Evolutionary conservation across 2,797 vertebrate genomes (phyloP).

Genomic region (Schizopygopsis malacanthus): DNA sequence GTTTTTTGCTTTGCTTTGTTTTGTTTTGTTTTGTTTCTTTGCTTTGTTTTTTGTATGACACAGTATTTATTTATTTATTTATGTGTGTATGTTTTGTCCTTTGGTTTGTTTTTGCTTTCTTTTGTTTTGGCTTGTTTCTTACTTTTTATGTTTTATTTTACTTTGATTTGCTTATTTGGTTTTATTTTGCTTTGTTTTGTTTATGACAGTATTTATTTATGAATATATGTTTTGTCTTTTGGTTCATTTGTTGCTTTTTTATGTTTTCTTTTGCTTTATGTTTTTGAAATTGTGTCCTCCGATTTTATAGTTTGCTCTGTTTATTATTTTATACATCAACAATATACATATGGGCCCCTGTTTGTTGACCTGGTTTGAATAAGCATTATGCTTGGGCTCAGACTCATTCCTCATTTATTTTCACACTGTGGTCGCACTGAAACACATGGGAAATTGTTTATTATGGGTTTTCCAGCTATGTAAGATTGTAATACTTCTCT

Average conservation of each 20-base stretch:
- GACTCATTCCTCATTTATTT: neutral
- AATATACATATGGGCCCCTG: neutral
- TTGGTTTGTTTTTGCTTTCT: too few species aligned
- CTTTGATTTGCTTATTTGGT: too few species aligned
- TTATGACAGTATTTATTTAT: neutral
- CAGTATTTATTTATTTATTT: too few species aligned
- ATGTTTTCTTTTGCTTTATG: neutral
- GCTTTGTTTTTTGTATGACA: neutral
- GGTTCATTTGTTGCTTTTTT: too few species aligned
- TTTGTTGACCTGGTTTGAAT: neutral
- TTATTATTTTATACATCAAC: neutral
- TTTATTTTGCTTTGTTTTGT: neutral
- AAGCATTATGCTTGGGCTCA: neutral
- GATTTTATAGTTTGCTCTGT: neutral
- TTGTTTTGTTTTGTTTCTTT: too few species aligned
- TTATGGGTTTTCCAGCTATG: neutral
- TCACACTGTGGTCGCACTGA: neutral
- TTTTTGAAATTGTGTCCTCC: neutral
- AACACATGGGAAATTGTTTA: neutral
- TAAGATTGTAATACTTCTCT: neutral
- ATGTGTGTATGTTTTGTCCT: too few species aligned
- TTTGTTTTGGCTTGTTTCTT: too few species aligned
- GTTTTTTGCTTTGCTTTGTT: too few species aligned
- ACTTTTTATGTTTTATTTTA: too few species aligned
- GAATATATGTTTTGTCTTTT: neutral